Percentiles rank a stretch among this genome's conserved stretches.
phyloP scores from a whole-genome alignment of 2,797 vertebrate genomes.

The Coregonus sp. region DNA sequence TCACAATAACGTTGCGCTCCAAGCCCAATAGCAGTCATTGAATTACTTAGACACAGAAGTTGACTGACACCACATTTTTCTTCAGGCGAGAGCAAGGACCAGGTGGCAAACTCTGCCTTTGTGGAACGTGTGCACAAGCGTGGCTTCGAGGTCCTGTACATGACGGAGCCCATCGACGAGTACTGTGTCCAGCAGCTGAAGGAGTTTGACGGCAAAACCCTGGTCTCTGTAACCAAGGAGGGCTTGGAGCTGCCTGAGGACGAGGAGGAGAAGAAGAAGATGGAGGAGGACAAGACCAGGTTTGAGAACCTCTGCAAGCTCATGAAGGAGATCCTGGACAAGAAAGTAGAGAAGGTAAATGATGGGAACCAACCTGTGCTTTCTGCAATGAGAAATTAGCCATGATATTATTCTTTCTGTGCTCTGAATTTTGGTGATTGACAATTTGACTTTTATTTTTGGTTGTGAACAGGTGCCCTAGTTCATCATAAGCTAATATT shows the following conservation, averaged over 20 bases:
- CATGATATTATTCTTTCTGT: constrained; percentile 1
- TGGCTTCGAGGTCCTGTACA: constrained; percentile 94
- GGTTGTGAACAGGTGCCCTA: constrained; percentile 70
- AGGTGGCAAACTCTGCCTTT: constrained; percentile 93
- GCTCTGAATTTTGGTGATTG: background rate
- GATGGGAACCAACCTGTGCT: background rate
- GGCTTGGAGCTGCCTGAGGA: constrained; percentile 94
- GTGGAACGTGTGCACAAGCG: constrained; percentile 90
- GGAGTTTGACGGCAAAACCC: constrained; percentile 92
- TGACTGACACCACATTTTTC: background rate
- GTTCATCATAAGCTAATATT: constrained; percentile 34
- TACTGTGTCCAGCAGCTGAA: constrained; percentile 96
- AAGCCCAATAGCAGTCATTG: background rate
- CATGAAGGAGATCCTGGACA: constrained; percentile 96
- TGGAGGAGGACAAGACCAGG: constrained; percentile 93
- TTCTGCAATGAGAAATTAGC: background rate
- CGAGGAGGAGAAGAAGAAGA: constrained; percentile 95
- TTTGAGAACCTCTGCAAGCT: constrained; percentile 95
- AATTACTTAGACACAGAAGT: background rate
- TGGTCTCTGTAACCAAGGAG: constrained; percentile 94
- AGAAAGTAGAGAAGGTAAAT: constrained; percentile 94
- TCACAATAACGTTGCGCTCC: background rate
- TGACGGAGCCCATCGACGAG: constrained; percentile 93
- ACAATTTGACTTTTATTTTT: constrained; percentile 22
- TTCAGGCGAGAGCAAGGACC: constrained; percentile 93